Conservation (phyloP, 2,113 vertebrate species). For the Thomomys bottae region DNA sequence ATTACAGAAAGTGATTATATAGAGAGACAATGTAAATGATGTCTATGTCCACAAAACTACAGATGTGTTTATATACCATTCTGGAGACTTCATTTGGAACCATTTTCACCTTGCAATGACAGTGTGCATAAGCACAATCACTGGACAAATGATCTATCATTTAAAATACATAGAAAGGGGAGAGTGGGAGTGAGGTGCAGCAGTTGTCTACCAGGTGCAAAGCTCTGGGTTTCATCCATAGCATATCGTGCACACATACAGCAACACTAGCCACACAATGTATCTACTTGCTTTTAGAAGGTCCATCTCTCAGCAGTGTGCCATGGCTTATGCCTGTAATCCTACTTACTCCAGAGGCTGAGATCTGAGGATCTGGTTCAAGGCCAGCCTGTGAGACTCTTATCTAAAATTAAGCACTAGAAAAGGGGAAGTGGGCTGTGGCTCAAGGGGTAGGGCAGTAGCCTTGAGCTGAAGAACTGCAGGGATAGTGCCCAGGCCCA, state of each 20-base stretch:
- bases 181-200: background rate
- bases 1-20: background rate
- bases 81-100: constrained; percentile 54
- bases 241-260: too few relatives aligned
- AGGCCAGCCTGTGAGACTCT: too few relatives aligned
- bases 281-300: background rate
- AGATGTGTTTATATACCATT: background rate
- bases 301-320: background rate
- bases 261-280: background rate
- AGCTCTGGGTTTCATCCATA: too few relatives aligned
- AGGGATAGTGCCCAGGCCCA: too few relatives aligned
- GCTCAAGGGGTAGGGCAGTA: too few relatives aligned
- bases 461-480: too few relatives aligned
- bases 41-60: background rate
- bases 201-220: too few relatives aligned
- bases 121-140: background rate
- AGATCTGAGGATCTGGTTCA: too few relatives aligned
- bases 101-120: background rate
- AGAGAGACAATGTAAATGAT: constrained; percentile 32
- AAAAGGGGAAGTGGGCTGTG: too few relatives aligned
- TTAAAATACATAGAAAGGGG: background rate
- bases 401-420: too few relatives aligned
- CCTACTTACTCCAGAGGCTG: too few relatives aligned
- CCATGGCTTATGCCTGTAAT: too few relatives aligned
- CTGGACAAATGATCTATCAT: background rate